Conservation (phyloP, 2,113 vertebrate species). For the Catharus fuscescens region DNA sequence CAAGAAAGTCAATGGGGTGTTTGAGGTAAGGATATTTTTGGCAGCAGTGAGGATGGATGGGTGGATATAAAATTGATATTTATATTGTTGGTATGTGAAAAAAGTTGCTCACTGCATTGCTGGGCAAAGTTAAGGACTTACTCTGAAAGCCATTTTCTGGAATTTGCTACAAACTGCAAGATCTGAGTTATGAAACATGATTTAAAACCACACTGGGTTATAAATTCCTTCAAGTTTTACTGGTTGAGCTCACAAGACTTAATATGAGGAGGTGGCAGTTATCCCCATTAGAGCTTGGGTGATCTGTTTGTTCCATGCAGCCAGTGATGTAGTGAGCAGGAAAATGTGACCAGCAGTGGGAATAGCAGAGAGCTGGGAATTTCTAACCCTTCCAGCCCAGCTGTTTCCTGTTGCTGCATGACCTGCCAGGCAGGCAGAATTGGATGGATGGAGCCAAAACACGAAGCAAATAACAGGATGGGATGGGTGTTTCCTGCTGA, state of each 20-base stretch:
- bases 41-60: not conserved
- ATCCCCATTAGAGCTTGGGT: not conserved
- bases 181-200: not conserved
- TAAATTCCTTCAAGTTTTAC: not conserved
- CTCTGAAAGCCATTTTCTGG: not conserved
- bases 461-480: not conserved
- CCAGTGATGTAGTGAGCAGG: not conserved
- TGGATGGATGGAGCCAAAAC: not conserved
- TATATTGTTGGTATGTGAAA: fast-evolving
- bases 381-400: not conserved
- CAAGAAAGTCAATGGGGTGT: conserved; percentile 80
- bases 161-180: not conserved
- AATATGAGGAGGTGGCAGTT: not conserved
- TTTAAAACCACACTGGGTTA: not conserved
- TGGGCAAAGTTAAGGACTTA: not conserved
- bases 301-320: not conserved
- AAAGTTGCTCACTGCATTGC: not conserved
- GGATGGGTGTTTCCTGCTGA: not conserved
- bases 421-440: not conserved
- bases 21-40: conserved; percentile 25
- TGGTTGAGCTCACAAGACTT: not conserved
- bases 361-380: not conserved
- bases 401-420: not conserved
- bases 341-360: not conserved
- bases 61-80: not conserved